A percentile compares a stretch with the other conserved stretches of the same genome.
phyloP scores from a whole-genome alignment of 2,888 invertebrate species.

The Tenthredo mesomela region DNA sequence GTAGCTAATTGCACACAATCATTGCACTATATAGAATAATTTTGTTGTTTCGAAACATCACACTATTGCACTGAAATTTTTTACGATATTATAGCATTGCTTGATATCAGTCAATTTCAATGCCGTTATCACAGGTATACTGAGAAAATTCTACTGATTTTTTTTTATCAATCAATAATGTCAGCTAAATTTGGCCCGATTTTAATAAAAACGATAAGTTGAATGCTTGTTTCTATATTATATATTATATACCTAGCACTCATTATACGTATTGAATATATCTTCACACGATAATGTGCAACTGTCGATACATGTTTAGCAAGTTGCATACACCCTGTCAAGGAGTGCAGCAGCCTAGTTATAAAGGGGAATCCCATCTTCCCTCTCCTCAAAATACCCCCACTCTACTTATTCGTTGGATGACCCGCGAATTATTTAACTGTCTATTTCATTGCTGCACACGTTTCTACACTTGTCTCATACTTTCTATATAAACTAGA shows the following conservation, averaged over 20 bases:
- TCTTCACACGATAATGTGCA: background rate
- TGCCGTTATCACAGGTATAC: background rate
- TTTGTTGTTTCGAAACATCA: background rate
- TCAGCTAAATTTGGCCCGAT: background rate
- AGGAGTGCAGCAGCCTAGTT: slow-evolving; percentile 1
- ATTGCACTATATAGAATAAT: background rate
- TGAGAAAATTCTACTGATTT: background rate
- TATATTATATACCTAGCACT: background rate
- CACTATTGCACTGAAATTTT: background rate
- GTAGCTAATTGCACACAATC: background rate
- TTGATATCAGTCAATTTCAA: background rate
- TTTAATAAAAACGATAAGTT: background rate
- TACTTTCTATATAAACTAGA: background rate
- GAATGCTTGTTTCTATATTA: background rate
- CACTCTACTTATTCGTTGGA: background rate
- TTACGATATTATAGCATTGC: background rate
- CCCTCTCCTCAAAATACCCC: slow-evolving; percentile 27
- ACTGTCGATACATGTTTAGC: background rate
- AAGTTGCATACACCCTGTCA: background rate
- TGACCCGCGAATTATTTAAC: slow-evolving; percentile 22
- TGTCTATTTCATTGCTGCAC: background rate
- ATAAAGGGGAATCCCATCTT: slow-evolving; percentile 18
- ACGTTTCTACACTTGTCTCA: background rate
- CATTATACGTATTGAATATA: slow-evolving; percentile 8
- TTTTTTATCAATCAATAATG: background rate